These are phyloP conservation scores for Erpornis zantholeuca DNA, from an alignment of 2,113 vertebrate species.

Conservation along the genomic window DNA sequence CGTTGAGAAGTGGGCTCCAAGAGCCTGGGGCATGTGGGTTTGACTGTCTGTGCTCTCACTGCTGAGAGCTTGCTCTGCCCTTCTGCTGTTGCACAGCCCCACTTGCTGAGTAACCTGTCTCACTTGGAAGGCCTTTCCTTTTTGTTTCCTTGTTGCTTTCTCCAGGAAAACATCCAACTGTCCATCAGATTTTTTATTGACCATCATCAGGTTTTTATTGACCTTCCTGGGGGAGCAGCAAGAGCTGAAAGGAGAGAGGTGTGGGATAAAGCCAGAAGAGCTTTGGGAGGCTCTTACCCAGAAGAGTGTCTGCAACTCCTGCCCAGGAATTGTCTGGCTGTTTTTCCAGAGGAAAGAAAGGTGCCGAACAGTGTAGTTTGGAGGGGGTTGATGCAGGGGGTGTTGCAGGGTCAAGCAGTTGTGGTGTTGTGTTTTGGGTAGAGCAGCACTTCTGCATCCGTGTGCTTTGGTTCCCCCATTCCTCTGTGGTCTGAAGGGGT, in stretches of 20 bases:
- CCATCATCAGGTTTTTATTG: background rate
- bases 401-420: background rate
- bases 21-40: background rate
- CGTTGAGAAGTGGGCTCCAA: background rate
- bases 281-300: background rate
- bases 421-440: background rate
- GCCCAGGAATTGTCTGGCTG: background rate
- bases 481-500: background rate
- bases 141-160: background rate
- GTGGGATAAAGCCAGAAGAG: background rate
- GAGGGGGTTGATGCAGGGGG: background rate
- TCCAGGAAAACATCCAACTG: background rate
- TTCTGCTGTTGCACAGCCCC: background rate
- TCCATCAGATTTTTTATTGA: too few species aligned
- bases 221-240: background rate
- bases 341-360: background rate
- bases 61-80: background rate
- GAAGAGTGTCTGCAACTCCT: background rate
- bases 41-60: fast-evolving
- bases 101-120: fast-evolving
- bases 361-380: fast-evolving
- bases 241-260: background rate
- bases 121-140: background rate
- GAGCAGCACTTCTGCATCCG: background rate
- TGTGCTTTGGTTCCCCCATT: background rate